Evolutionary conservation across 2,797 vertebrate genomes (phyloP).

Genomic region (Notolepis coatsorum): DNA sequence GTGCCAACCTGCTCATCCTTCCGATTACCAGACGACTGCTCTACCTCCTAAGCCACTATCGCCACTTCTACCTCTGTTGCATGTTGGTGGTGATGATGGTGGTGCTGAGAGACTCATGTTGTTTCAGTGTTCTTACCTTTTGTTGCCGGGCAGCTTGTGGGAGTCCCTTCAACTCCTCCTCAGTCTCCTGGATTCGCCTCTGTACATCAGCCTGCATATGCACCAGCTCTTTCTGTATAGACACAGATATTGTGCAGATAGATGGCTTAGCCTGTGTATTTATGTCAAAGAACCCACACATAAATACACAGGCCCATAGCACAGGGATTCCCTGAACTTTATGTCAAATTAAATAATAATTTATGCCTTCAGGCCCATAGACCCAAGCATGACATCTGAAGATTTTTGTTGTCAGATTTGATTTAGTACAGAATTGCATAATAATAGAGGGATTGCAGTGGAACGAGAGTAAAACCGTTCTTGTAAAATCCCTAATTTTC

Average conservation of each 20-base stretch:
- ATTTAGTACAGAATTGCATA: slow-evolving; percentile 70
- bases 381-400: slow-evolving; percentile 73
- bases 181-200: slow-evolving; percentile 53
- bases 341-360: background rate
- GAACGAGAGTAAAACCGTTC: too few relatives aligned
- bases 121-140: slow-evolving; percentile 46
- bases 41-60: too few relatives aligned
- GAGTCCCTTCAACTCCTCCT: slow-evolving; percentile 50
- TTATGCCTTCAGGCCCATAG: slow-evolving; percentile 67
- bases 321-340: background rate
- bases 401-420: too few relatives aligned
- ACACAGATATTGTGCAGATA: slow-evolving; percentile 26
- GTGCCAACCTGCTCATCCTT: too few relatives aligned
- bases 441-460: background rate
- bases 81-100: too few relatives aligned
- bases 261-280: too few relatives aligned
- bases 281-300: slow-evolving; percentile 1
- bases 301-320: background rate
- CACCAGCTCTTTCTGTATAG: slow-evolving; percentile 61
- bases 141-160: slow-evolving; percentile 61
- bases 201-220: slow-evolving; percentile 65
- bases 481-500: too few relatives aligned
- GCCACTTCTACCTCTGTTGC: too few relatives aligned
- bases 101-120: background rate
- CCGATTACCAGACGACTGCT: too few relatives aligned